Evolutionary conservation across 2,113 vertebrate genomes (phyloP).

Genomic region (Noctilio leporinus): DNA sequence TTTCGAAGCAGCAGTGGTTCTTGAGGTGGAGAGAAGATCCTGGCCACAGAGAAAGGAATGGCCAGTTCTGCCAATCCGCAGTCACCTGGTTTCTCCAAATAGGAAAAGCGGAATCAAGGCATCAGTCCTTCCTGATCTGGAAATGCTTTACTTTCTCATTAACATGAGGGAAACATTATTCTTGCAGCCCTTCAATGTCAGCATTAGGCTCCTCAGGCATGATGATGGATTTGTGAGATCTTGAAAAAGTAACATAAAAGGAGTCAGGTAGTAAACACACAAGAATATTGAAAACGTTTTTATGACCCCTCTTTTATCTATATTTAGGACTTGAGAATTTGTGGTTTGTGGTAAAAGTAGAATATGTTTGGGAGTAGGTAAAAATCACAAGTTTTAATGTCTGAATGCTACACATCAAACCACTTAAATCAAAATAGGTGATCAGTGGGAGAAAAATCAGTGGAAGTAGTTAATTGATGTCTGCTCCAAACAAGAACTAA

Average conservation of each 20-base stretch:
- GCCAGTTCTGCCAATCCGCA: not conserved
- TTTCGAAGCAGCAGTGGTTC: not conserved
- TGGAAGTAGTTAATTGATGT: not conserved
- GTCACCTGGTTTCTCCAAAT: not conserved
- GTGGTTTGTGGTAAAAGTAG: slow-evolving; percentile 27
- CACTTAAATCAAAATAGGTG: not conserved
- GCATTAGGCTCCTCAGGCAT: not conserved
- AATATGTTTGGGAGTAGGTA: not conserved
- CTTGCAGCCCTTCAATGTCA: not conserved
- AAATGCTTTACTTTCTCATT: not conserved
- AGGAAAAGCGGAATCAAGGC: not conserved
- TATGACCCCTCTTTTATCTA: not conserved
- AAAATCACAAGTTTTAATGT: not conserved
- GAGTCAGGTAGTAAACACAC: not conserved
- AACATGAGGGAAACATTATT: not conserved
- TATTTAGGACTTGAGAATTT: slow-evolving; percentile 26
- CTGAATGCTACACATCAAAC: not conserved
- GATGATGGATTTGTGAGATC: not conserved
- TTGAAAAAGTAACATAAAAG: not conserved
- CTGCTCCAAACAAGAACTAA: not conserved
- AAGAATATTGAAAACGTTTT: not conserved
- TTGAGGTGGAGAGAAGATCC: not conserved
- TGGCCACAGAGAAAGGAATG: not conserved
- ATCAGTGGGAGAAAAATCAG: not conserved
- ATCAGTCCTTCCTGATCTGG: not conserved